Evolutionary conservation across 2,113 vertebrate species (phyloP).

Genomic region (Crotalus tigris): DNA sequence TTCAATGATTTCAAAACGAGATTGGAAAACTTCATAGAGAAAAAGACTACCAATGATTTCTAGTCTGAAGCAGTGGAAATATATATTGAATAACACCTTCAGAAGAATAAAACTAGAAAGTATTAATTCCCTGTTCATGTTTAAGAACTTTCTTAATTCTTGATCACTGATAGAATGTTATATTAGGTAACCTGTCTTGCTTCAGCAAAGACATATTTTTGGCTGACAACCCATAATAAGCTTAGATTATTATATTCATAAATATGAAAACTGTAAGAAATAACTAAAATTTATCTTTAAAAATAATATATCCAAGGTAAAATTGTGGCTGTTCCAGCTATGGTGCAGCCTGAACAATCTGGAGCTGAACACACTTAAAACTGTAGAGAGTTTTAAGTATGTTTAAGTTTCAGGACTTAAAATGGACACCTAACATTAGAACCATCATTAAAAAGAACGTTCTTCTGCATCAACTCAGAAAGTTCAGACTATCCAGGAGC

Average conservation of each 20-base stretch:
- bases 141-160: not conserved
- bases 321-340: not conserved
- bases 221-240: not conserved
- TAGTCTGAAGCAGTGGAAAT: not conserved
- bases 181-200: not conserved
- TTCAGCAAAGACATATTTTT: not conserved
- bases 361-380: not conserved
- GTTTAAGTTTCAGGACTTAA: not conserved
- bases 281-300: not conserved
- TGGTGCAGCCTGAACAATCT: not conserved
- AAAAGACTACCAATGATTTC: not conserved
- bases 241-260: not conserved
- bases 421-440: not conserved
- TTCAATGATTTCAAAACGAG: not conserved
- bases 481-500: not conserved
- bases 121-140: not conserved
- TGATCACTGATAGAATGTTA: not conserved
- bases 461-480: not conserved
- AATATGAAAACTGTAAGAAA: not conserved
- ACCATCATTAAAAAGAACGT: not conserved
- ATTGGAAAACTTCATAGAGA: not conserved
- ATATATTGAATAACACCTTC: not conserved
- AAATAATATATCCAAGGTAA: not conserved
- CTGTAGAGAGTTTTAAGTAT: not conserved
- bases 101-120: not conserved